A percentile compares a stretch with the other conserved stretches of the same genome.
phyloP scores from a whole-genome alignment of 2,113 vertebrate genomes.

The Thalassoma bifasciatum region DNA sequence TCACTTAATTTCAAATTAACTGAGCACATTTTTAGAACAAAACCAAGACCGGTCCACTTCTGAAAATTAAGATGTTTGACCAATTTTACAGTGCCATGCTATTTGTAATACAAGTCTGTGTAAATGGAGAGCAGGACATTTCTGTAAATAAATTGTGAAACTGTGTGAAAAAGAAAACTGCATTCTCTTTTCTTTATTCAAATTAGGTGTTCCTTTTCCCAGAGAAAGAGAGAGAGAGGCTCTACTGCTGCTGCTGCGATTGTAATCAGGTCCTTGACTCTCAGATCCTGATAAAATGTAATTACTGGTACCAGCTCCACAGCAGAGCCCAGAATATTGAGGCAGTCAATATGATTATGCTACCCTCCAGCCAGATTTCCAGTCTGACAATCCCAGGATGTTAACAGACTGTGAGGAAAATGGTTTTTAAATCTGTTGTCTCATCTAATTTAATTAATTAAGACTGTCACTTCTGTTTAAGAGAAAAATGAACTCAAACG shows the following conservation, averaged over 20 bases:
- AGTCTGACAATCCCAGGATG: constrained; percentile 52
- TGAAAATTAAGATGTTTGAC: constrained; percentile 53
- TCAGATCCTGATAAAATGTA: constrained; percentile 54
- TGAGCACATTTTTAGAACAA: constrained; percentile 22
- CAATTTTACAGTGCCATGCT: constrained; percentile 74
- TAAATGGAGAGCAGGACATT: constrained; percentile 80
- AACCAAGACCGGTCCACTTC: constrained; percentile 21
- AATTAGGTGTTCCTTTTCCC: background rate
- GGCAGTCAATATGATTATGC: constrained; percentile 64
- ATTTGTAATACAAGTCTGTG: constrained; percentile 83
- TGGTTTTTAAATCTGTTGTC: constrained; percentile 71
- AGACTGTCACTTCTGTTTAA: constrained; percentile 80
- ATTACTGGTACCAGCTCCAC: no score
- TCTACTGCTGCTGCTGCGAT: constrained; percentile 34
- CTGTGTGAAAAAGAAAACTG: constrained; percentile 65
- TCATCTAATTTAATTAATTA: constrained; percentile 78
- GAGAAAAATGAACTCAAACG: constrained; percentile 79
- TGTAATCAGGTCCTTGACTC: constrained; percentile 52
- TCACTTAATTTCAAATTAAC: constrained; percentile 7
- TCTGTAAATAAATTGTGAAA: constrained; percentile 86
- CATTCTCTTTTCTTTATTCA: constrained; percentile 7
- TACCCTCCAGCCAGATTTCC: constrained; percentile 59
- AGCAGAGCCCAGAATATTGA: constrained; percentile 56
- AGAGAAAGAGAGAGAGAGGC: constrained; percentile 18
- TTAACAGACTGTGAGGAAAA: constrained; percentile 35